Base-by-base conservation (phyloP, 2,888 invertebrate species). In the Noctuana brunneofusca region DNA sequence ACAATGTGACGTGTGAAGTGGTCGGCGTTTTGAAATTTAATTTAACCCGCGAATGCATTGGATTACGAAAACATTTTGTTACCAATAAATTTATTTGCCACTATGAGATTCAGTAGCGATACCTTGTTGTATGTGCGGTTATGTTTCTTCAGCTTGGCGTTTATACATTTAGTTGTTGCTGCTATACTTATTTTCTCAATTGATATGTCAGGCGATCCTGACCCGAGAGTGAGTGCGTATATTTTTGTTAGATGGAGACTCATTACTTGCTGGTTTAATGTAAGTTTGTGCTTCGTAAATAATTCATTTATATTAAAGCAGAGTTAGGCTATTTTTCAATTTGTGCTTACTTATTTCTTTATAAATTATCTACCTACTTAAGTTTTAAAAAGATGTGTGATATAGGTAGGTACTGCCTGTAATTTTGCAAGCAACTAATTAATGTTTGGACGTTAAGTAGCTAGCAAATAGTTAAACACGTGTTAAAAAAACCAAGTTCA, bases 251-350 rank as follows among this genome's bases (percentile, higher is more conserved):
- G 75, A 53, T 83, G 80, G 80, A 76, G 74, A 58, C 67, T 83
- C n/a, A 65, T 83, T 2, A 83, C 84, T 9, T 75, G 73, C 60
- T 81, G 79, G 81, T 82, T 80, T 55, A 83, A 83, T 71, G 83
- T 83, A 68, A 81, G 78, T 80, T 65, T 64, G 0, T 12, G 4
- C 14, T 43, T 16, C 14, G n/a, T 6, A 18, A 43, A 35, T 35
- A 3, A 12, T n/a, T 1, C n/a, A 12, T 35, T 35, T 35, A 35
- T 4, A n/a, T 12, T 3, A 3, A n/a, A n/a, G n/a, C 5, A 24
- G 24, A 24, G 24, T 24, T 1, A 24, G 24, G 24, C 24, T 24
- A 1, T 24, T 24, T 24, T 24, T 1, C 24, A n/a, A n/a, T n/a
- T n/a, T n/a, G n/a, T n/a, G n/a, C n/a, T n/a, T n/a, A n/a, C n/a